Base-by-base conservation (phyloP, 2,113 vertebrate genomes). In the Origma solitaria region DNA sequence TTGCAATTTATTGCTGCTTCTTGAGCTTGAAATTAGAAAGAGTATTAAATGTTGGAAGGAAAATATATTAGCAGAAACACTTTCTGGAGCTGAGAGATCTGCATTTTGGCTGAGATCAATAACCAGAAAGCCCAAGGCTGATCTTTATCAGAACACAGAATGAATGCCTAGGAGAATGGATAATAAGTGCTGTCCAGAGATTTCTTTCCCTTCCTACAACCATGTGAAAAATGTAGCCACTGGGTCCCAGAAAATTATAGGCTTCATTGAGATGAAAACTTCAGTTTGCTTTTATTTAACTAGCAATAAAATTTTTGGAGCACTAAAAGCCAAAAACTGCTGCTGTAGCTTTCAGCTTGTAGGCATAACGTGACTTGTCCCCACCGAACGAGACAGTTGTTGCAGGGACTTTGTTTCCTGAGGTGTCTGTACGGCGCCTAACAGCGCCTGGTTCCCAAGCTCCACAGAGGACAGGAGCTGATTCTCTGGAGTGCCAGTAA, bases 1-100 rank as follows among this genome's bases (percentile, higher is more conserved):
- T 38, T 80, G 31, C 82, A 94, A 97, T 94, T 96, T 96, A 93
- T 91, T 92, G 58, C 88, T 82, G 31, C 84, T 95, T 95, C 94
- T 88, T 94, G 69, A 76, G 57, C 62, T 51, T 92, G 73, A 91
- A 96, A 96, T 97, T 94, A 95, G 90, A 94, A 92, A 75, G 49
- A 42, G 18, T 90, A 95, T 92, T 91, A 94, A 94, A 95, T 76
- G 51, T 57, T 92, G 40, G 80, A 84, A 93, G 35, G 85, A 88
- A 93, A 95, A 97, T 89, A 76, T 77, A 92, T 92, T 86, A 93
- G 89, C 72, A 95, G 79, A 94, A 96, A 93, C 49, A 76, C 49
- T 94, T 90, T 23, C 77, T 56, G 62, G 68, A 89, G 84, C 82
- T 80, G 58, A 81, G 61, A 93, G 70, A 79, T 86, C 38, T 94